These are phyloP conservation scores for Lutraria lutraria DNA, from an alignment of 2,888 invertebrate species.

Conservation along the genomic window DNA sequence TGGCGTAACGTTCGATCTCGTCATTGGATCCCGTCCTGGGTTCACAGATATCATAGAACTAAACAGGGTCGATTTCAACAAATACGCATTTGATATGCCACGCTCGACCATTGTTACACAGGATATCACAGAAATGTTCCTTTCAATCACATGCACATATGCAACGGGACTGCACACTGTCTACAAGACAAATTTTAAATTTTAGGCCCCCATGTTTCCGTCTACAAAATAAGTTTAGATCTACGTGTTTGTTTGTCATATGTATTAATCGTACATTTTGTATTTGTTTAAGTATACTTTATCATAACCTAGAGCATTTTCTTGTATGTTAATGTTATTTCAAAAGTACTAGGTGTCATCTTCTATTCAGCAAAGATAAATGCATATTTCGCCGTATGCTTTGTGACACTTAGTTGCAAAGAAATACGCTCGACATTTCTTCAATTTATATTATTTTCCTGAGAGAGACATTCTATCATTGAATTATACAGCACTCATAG, in stretches of 20 bases:
- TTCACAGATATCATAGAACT: constrained; percentile 44
- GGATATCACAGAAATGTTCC: constrained; percentile 36
- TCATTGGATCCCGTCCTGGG: constrained; percentile 36
- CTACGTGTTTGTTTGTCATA: background rate
- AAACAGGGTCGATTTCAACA: background rate
- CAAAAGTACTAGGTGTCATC: no score
- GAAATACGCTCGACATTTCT: no score
- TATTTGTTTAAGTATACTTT: no score
- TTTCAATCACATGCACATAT: constrained; percentile 45
- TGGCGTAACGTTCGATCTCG: constrained; percentile 16
- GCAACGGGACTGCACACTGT: constrained; percentile 26
- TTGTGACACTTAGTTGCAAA: no score
- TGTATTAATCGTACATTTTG: no score
- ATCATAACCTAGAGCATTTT: no score
- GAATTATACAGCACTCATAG: no score
- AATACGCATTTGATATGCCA: constrained; percentile 28
- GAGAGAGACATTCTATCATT: no score
- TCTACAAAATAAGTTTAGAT: background rate
- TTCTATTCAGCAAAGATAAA: no score
- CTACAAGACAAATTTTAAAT: constrained; percentile 33
- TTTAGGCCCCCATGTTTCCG: background rate
- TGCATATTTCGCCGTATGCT: no score
- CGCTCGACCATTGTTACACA: constrained; percentile 15
- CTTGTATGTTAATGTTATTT: no score
- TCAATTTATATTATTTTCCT: no score